These are phyloP conservation scores for Geodia barretti DNA, from an alignment of 37 sponge, comb jelly and placozoan species.

Conservation along the genomic window DNA sequence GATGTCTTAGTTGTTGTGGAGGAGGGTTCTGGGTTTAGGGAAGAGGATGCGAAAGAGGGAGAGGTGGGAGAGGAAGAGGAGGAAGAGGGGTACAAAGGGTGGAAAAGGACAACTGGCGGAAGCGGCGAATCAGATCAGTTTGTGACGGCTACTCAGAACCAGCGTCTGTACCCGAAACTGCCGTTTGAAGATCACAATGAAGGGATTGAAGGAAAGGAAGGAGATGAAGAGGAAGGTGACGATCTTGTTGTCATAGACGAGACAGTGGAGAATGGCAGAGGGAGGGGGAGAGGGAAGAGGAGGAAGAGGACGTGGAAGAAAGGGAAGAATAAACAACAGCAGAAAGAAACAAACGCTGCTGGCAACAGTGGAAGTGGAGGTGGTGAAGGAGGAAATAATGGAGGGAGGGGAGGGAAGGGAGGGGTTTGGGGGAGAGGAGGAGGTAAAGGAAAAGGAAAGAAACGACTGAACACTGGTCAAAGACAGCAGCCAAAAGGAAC, in stretches of 20 bases:
- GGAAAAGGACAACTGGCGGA: background rate
- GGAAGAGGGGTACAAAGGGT: background rate
- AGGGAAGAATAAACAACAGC: background rate
- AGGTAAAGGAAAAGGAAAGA: background rate
- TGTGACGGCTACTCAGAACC: conserved; percentile 7
- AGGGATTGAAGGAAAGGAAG: too few species aligned
- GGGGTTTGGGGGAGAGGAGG: background rate
- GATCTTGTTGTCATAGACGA: background rate
- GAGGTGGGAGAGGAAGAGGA: background rate
- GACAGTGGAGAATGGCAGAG: background rate
- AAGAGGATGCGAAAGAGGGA: background rate
- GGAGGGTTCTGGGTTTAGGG: background rate
- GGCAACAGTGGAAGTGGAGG: background rate
- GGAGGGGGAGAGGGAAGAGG: background rate
- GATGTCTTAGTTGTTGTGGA: background rate
- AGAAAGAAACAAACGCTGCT: background rate
- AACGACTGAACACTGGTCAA: background rate
- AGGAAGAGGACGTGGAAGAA: background rate
- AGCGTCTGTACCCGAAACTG: conserved; percentile 38
- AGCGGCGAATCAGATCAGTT: background rate
- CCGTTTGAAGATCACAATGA: background rate
- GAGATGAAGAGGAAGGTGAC: background rate
- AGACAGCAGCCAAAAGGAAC: background rate
- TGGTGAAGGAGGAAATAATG: background rate
- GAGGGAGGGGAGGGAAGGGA: background rate